Base-by-base conservation (phyloP, 2,113 vertebrate genomes). In the Colaptes auratus region DNA sequence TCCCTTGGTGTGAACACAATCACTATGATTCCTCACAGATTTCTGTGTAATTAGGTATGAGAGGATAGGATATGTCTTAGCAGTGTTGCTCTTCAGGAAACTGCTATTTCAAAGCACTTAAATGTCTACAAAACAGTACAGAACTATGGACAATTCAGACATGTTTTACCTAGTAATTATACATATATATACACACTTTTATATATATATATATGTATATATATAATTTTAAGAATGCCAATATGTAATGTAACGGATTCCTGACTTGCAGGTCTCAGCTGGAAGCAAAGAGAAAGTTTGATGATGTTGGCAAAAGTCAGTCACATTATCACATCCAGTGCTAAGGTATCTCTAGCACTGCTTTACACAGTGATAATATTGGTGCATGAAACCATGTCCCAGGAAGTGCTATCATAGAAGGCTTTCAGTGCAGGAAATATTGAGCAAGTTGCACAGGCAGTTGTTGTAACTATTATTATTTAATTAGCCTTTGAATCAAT, bases 401-500 rank as follows among this genome's bases (percentile, higher is more conserved):
- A 36, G 75, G 72, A 88, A 69, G 39, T 35, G 59, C 46, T 42
- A 2, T 19, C 1, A 0, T 65, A 59, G 73, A 44, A 92, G 25
- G 27, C 20, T 39, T 89, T 96, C 89, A 56, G 46, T 27, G 66
- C 20, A 12, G 56, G 80, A 91, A 79, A 58, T 61, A 76, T 4
- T 48, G 60, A 95, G 48, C 61, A 81, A 91, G 82, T 86, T 79
- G 60, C 64, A 66, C 31, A 63, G 53, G 10, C 3, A 8, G 18
- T 74, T 71, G 23, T 53, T 91, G 56, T 14, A 71, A 3, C 23
- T 65, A 9, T 44, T 65, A 9, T 39, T 86, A 86, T 77, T 93
- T 80, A 78, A 95, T 90, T 60, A 60, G 79, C 66, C 92, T 89
- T 90, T 78, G 83, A 76, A 67, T 82, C 77, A 31, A 66, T 69